Base-by-base conservation (phyloP, 1,140 invertebrate species). In the Rhopalosiphum maidis region DNA sequence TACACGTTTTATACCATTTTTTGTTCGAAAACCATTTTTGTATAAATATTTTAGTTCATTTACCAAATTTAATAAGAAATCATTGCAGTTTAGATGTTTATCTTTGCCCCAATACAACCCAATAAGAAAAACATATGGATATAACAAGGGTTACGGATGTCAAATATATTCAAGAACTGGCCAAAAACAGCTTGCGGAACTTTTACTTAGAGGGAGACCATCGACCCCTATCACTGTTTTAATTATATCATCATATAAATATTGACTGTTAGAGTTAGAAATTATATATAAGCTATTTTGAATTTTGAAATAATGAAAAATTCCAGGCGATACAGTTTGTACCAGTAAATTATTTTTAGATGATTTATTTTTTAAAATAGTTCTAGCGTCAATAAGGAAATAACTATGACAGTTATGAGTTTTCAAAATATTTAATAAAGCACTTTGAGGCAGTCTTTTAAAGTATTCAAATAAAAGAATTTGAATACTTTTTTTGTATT, bases 241-340 rank as follows among this genome's bases (percentile, higher is more conserved):
- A 35, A 85, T 85, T n/a, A n/a, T n/a, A n/a, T n/a, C 41, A 35
- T 46, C 83, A 85, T 25, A 5, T 46, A 85, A 85, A 9, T 85
- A 85, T 85, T 85, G 37, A 23, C 23, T 85, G 9, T 85, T n/a
- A 25, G 30, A 43, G 7, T 85, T 85, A n/a, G 43, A 85, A 85
- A 85, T 85, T 23, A 18, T 1, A 18, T 85, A 46, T 43, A 85
- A 25, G 23, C 22, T 46, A n/a, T 43, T 43, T 43, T 85, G 1
- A 43, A 85, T 85, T 85, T 85, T 85, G 23, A 86, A 86, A 86
- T 86, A 86, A 86, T 86, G 15, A 30, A 46, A 86, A 46, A 37
- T 86, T 41, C 85, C 85, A 41, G 85, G 85, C 30, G 85, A 46
- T 46, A 86, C 43, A 86, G 85, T 46, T 25, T 86, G 85, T 46